A percentile compares a stretch with the other conserved stretches of the same genome.
Evolutionary conservation across 2,888 invertebrate genomes (phyloP).

Genomic region (Pyrocoelia pectoralis): DNA sequence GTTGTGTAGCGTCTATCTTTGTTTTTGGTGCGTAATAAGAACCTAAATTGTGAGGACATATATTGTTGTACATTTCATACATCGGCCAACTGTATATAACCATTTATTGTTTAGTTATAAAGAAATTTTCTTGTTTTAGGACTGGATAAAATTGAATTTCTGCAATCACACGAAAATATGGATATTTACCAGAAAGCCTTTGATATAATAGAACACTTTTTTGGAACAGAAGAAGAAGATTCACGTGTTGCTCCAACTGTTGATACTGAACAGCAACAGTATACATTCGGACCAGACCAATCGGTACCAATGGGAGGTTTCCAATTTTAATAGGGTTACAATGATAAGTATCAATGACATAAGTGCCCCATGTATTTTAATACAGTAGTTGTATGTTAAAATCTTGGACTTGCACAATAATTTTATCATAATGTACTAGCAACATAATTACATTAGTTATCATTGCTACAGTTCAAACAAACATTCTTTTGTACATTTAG

Average conservation of each 20-base stretch:
- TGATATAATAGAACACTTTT: slow-evolving; percentile 95
- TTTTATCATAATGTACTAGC: slow-evolving; percentile 8
- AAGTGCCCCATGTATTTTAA: slow-evolving; percentile 39
- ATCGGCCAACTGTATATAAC: too few species aligned
- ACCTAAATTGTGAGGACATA: too few species aligned
- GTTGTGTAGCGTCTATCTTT: too few species aligned
- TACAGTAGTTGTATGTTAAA: slow-evolving; percentile 22
- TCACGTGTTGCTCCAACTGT: slow-evolving; percentile 79
- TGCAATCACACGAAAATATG: slow-evolving; percentile 96
- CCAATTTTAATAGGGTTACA: slow-evolving; percentile 69
- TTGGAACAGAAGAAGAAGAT: slow-evolving; percentile 90
- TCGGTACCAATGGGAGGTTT: slow-evolving; percentile 81
- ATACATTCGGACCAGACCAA: slow-evolving; percentile 75
- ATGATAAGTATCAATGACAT: slow-evolving; percentile 19
- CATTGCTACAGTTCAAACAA: not conserved
- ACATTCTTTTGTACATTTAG: slow-evolving; percentile 19
- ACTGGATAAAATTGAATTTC: slow-evolving; percentile 96
- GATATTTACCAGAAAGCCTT: slow-evolving; percentile 98
- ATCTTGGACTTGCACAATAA: slow-evolving; percentile 11
- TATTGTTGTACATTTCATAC: too few species aligned
- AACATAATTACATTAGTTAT: not conserved
- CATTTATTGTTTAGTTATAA: not conserved
- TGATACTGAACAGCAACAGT: slow-evolving; percentile 75
- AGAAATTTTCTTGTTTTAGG: slow-evolving; percentile 64
- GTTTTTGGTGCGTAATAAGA: too few species aligned